Base-by-base conservation (phyloP, 2,113 vertebrate species). In the Charina bottae region DNA sequence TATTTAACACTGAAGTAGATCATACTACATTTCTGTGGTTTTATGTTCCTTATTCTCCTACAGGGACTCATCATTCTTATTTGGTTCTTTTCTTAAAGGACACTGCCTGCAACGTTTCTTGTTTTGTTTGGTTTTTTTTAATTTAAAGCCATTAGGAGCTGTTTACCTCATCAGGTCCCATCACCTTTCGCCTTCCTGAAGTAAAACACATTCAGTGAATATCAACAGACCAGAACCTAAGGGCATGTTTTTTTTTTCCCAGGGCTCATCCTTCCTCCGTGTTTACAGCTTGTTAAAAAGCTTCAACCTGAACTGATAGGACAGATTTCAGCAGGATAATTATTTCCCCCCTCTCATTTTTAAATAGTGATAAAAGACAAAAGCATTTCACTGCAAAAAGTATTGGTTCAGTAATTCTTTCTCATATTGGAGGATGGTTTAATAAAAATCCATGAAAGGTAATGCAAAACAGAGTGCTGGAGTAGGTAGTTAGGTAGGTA, bases 1-100 rank as follows among this genome's bases (percentile, higher is more conserved):
- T 93, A 54, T 92, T 94, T 93, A 89, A 94, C 90, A 33, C 10
- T 87, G 58, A 7, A 2, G 83, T 91, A 78, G 92, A 92, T 91
- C 56, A 62, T n/a, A 94, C 62, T 53, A 72, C 88, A 68, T 90
- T 94, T 92, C 83, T 92, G 58, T 87, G 85, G 5, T 83, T 60
- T 15, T 90, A 83, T 15, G 0, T 93, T 94, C 93, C 84, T 90
- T 93, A 33, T 90, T 62, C 28, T 89, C 23, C 26, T 93, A 78
- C 21, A 87, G 90, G 88, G 24, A 24, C 58, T 83, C 4, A 23
- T 85, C 46, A 21, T 90, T 94, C 85, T 84, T 86, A 93, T 88
- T 88, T 59, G 72, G 88, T 93, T 62, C 26, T 59, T 85, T 92
- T 92, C 17, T 92, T 55, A 24, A 68, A 68, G 62, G 42, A 13